Percentiles rank a stretch among this genome's conserved stretches.
Evolutionary conservation across 2,888 invertebrate genomes (phyloP).

Genomic region (Meloe dianella): DNA sequence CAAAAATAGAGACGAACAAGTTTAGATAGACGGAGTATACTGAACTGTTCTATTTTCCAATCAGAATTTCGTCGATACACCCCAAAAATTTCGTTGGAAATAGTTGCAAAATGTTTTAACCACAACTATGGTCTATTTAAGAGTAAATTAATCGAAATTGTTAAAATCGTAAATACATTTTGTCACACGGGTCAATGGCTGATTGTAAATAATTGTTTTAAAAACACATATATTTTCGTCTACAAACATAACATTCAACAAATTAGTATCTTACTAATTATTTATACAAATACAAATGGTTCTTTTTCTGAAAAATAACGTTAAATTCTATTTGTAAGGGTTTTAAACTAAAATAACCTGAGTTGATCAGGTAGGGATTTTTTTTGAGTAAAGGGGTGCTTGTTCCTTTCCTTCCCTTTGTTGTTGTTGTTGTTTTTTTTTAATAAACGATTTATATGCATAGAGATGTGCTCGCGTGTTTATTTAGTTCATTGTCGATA

Average conservation of each 20-base stretch:
- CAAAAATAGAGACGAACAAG: not conserved
- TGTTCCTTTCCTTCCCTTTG: not conserved
- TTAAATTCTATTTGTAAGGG: not conserved
- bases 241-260: not conserved
- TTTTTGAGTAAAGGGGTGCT: not conserved
- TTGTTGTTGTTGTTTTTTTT: slow-evolving; percentile 1
- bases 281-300: not conserved
- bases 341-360: not conserved
- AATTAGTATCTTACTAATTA: not conserved
- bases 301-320: not conserved
- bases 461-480: slow-evolving; percentile 50
- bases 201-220: not conserved
- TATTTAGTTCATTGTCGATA: slow-evolving; percentile 50
- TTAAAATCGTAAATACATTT: too few relatives aligned
- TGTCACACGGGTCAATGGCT: not conserved
- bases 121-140: too few relatives aligned
- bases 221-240: not conserved
- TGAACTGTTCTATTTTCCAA: too few relatives aligned
- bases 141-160: too few relatives aligned
- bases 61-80: too few relatives aligned
- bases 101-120: too few relatives aligned
- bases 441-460: slow-evolving; percentile 56
- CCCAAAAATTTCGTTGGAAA: too few relatives aligned
- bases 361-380: not conserved
- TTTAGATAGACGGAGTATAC: not conserved